Conservation (phyloP, 2,888 invertebrate genomes). For the Cacoxenus indagator region DNA sequence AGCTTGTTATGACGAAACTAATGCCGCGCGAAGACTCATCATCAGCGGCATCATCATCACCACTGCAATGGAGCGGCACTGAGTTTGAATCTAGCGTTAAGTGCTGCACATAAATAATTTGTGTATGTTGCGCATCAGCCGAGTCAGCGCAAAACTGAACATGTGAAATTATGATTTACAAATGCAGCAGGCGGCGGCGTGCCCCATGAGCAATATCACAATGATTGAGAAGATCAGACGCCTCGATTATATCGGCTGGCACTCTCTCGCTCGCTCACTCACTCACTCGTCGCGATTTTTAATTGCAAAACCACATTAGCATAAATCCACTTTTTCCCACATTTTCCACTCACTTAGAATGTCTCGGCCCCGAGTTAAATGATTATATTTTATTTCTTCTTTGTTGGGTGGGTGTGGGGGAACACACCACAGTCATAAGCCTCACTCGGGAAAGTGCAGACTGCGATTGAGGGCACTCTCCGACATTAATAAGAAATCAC, state of each 20-base stretch:
- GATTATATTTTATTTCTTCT: neutral
- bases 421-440: neutral
- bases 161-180: constrained; percentile 20
- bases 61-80: neutral
- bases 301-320: constrained; percentile 65
- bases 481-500: neutral
- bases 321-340: constrained; percentile 51
- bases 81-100: neutral
- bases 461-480: neutral
- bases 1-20: constrained; percentile 16
- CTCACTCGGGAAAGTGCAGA: neutral
- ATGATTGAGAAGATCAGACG: neutral
- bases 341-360: neutral
- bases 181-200: neutral
- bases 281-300: constrained; percentile 33
- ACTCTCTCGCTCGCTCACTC: neutral
- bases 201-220: neutral
- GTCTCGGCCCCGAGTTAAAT: neutral
- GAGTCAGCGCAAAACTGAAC: neutral
- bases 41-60: neutral
- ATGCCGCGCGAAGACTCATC: constrained; percentile 7
- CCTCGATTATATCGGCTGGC: neutral
- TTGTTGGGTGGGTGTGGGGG: too few species aligned
- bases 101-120: constrained; percentile 22
- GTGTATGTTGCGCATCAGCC: neutral